Percentiles rank a stretch among this genome's conserved stretches.
Evolutionary conservation across 2,888 invertebrate species (phyloP).

Genomic region (Drosophila leonis): DNA sequence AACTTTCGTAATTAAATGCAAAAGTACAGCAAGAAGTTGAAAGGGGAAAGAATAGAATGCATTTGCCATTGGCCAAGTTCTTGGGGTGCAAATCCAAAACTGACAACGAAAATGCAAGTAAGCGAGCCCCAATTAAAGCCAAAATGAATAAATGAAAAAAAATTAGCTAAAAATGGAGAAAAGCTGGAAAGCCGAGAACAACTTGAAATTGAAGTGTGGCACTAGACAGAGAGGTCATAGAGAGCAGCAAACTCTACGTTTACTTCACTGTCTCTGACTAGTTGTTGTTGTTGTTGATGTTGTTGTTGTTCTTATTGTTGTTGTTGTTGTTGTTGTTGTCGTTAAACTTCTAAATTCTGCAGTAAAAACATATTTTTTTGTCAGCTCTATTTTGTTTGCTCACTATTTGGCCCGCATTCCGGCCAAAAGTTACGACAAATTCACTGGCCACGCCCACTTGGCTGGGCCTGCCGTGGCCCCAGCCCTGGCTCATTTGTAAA

Average conservation of each 20-base stretch:
- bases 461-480: background rate
- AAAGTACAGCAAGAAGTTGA: constrained; percentile 49
- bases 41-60: constrained; percentile 40
- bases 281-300: background rate
- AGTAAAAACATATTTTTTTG: constrained; percentile 27
- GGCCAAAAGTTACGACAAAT: constrained; percentile 28
- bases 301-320: background rate
- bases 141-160: constrained; percentile 60
- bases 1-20: constrained; percentile 79
- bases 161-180: constrained; percentile 4
- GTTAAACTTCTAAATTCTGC: constrained; percentile 14
- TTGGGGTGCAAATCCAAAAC: constrained; percentile 54
- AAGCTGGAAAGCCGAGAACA: constrained; percentile 28
- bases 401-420: constrained; percentile 43
- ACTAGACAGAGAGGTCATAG: constrained; percentile 17
- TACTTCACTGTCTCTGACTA: constrained; percentile 7
- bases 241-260: constrained; percentile 8
- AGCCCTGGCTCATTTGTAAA: constrained; percentile 68
- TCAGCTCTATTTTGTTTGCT: constrained; percentile 20
- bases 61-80: constrained; percentile 29
- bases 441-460: constrained; percentile 21
- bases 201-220: constrained; percentile 55
- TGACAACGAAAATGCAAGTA: constrained; percentile 79
- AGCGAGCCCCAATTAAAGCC: constrained; percentile 76
- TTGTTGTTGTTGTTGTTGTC: constrained; percentile 18